Base-by-base conservation (phyloP, 2,113 vertebrate species). In the Beaufortia kweichowensis region DNA sequence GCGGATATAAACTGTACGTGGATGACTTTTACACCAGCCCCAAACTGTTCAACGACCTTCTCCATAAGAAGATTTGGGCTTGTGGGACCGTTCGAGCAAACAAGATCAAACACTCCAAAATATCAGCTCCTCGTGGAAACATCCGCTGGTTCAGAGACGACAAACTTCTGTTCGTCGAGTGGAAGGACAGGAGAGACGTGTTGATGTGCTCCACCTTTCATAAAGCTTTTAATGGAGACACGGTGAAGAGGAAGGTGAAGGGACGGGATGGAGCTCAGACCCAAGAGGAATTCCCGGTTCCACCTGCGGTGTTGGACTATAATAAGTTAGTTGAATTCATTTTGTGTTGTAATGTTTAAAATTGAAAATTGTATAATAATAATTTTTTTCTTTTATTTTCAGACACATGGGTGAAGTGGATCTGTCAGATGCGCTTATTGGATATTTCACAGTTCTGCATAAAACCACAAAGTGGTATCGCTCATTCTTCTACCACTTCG, bases 101-200 rank as follows among this genome's bases (percentile, higher is more conserved):
- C 23, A 15, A 43, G 2, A 57, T 33, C 8, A 59, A 59, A 5
- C 46, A 31, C 46, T 33, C 28, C 33, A 46, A 48, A 28, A 31
- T 1, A 29, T 2, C 5, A 17, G 28, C 24, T 35, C 17, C 77
- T 69, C 41, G 62, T 23, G 69, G 80, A 1, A 21, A 46, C 23
- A 78, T 78, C 14, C 31, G 74, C 31, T 78, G 80, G 76, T 69
- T 75, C 6, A 55, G 80, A 15, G 70, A 78, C 15, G 80, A 39
- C 23, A 0, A n/a, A 4, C 64, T 83, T 7, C 57, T 83, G 12
- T 83, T 77, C 12, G 3, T 43, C 3, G 39, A 74, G 56, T 43
- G 59, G 35, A 74, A 46, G 43, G 59, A 61, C 57, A 75, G 21
- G 43, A 78, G 31, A 0, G 26, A 62, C 11, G 26, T 60, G 29